These are phyloP conservation scores for Volucella bombylans DNA, from an alignment of 2,888 invertebrate genomes.

Conservation along the genomic window DNA sequence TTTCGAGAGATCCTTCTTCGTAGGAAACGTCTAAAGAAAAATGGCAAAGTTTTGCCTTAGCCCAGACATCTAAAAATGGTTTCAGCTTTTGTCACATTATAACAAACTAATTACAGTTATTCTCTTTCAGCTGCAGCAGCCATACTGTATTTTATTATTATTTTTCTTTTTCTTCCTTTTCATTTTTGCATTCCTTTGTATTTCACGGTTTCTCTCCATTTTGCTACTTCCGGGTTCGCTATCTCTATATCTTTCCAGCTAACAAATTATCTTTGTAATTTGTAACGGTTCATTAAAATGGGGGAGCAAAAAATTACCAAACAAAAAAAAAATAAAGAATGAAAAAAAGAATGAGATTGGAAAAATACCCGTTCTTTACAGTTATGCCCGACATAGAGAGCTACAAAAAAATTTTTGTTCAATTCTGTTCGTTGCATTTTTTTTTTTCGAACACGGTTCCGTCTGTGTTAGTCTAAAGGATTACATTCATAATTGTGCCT, in stretches of 20 bases:
- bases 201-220: too few relatives aligned
- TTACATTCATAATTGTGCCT: slow-evolving; percentile 71
- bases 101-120: slow-evolving; percentile 62
- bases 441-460: background rate
- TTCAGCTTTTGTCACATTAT: slow-evolving; percentile 59
- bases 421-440: background rate
- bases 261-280: slow-evolving; percentile 80
- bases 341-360: slow-evolving; percentile 75
- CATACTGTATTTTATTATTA: too few relatives aligned
- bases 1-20: slow-evolving; percentile 16
- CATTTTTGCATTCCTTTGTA: slow-evolving; percentile 22
- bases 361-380: slow-evolving; percentile 51
- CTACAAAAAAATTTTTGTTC: slow-evolving; percentile 5
- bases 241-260: slow-evolving; percentile 31
- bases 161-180: background rate
- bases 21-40: background rate
- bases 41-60: slow-evolving; percentile 26
- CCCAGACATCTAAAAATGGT: slow-evolving; percentile 39
- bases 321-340: slow-evolving; percentile 75
- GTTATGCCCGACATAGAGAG: slow-evolving; percentile 36
- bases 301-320: slow-evolving; percentile 12
- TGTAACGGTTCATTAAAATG: slow-evolving; percentile 81
- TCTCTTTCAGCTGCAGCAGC: slow-evolving; percentile 36
- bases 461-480: slow-evolving; percentile 46
- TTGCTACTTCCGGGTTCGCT: background rate